Percentiles rank a stretch among this genome's conserved stretches.
Conservation (phyloP, 2,797 vertebrate genomes). For the Meriones psammophilus region DNA sequence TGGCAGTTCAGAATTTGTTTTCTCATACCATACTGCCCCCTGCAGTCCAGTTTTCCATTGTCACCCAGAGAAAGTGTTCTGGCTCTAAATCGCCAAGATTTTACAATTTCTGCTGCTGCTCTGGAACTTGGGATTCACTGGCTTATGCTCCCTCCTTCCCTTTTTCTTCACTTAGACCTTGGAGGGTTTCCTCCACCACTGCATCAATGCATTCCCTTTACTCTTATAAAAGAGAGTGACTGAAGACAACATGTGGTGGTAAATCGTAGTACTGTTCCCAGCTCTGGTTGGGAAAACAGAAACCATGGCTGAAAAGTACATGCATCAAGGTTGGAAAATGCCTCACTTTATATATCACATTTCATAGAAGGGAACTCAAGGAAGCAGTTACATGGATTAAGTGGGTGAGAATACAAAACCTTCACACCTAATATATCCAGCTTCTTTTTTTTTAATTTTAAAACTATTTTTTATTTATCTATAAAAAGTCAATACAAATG, state of each 20-base stretch:
- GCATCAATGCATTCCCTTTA: neutral
- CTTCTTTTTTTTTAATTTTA: neutral
- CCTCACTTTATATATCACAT: neutral
- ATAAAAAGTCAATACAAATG: neutral
- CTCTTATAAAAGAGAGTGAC: constrained; percentile 6
- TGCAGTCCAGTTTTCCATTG: constrained; percentile 40
- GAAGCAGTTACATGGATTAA: neutral
- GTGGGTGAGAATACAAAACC: neutral
- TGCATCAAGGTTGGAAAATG: constrained; percentile 24
- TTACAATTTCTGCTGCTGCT: constrained; percentile 22
- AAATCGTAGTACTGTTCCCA: constrained; percentile 42
- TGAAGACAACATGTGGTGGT: neutral
- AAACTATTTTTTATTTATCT: neutral
- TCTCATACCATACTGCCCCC: constrained; percentile 74
- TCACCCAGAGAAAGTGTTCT: neutral
- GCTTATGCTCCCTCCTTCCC: neutral
- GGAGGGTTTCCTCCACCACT: neutral
- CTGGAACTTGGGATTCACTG: neutral
- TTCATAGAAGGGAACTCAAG: constrained; percentile 31
- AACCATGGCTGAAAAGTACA: neutral
- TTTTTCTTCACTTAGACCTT: constrained; percentile 14
- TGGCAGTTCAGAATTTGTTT: neutral
- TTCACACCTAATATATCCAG: neutral
- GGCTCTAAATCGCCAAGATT: neutral
- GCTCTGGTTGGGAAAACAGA: neutral